Evolutionary conservation across 2,888 invertebrate species (phyloP), one percentile per base, ranked within the genome.

Genomic region (Amorpha juglandis): DNA sequence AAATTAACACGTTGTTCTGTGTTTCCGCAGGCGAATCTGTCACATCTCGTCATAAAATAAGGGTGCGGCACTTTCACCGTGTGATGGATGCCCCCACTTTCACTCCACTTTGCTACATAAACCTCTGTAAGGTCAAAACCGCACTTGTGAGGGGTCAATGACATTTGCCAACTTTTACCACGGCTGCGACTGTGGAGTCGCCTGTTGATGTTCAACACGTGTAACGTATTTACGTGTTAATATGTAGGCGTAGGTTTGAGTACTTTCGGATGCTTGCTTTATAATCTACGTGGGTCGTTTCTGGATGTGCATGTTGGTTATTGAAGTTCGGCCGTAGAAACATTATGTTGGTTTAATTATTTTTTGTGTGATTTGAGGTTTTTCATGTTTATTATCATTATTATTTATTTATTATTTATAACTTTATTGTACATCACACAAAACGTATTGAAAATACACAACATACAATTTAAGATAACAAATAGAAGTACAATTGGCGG

Each of bases 81-180:
- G 50, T 74, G 78, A 80, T 78, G 77, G 74, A 78, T 77, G 72
- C 74, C 74, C 71, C 71, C 70, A 79, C 81, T 81, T 81, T 81
- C 81, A 75, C 80, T 75, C 48, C 70, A 66, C 67, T 75, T 75
- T 76, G 74, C 76, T 76, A 73, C 73, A 76, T 70, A 83, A 82
- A 84, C 79, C 81, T 76, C 71, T 69, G 68, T 74, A 77, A 80
- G 78, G 80, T 80, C 80, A 79, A 74, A 78, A 78, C 69, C 74
- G 73, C 78, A 71, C 74, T 74, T 69, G 71, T 62, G 42, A 52
- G 42, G 63, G 78, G 73, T 78, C 76, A 79, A 70, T 76, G 79
- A 75, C 81, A 73, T 76, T 76, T 73, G 67, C 69, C 63, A 62
- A 68, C 67, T 70, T 71, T 70, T 69, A 65, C 64, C 64, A 58